Evolutionary conservation across 2,888 invertebrate species (phyloP).

Genomic region (Erebia epiphron): DNA sequence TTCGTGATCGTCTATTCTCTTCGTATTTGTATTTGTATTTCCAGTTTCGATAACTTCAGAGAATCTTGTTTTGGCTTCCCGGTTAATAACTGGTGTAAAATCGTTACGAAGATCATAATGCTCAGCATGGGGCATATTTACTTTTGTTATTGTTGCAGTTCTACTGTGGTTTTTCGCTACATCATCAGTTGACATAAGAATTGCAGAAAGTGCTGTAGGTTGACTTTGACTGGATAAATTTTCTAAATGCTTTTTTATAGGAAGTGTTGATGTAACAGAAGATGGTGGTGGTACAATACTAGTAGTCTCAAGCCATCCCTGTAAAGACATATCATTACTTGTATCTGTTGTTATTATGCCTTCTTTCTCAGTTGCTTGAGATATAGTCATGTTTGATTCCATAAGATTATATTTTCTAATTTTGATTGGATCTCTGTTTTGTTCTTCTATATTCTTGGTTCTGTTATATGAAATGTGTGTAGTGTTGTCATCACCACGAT

Average conservation of each 20-base stretch:
- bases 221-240: slow-evolving; percentile 42
- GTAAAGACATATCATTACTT: slow-evolving; percentile 72
- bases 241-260: slow-evolving; percentile 63
- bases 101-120: slow-evolving; percentile 60
- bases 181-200: slow-evolving; percentile 83
- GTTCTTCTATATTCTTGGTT: slow-evolving; percentile 73
- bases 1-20: slow-evolving; percentile 81
- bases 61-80: slow-evolving; percentile 73
- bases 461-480: slow-evolving; percentile 72
- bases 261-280: slow-evolving; percentile 56
- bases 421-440: slow-evolving; percentile 65
- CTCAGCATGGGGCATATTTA: slow-evolving; percentile 67
- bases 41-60: slow-evolving; percentile 62
- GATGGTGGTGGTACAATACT: slow-evolving; percentile 58
- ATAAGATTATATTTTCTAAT: slow-evolving; percentile 72
- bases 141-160: slow-evolving; percentile 75
- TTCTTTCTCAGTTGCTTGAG: slow-evolving; percentile 74
- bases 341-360: slow-evolving; percentile 74
- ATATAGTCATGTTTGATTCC: slow-evolving; percentile 74
- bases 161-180: slow-evolving; percentile 60
- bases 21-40: slow-evolving; percentile 71
- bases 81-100: slow-evolving; percentile 67
- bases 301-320: slow-evolving; percentile 70
- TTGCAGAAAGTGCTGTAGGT: slow-evolving; percentile 83
- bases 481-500: slow-evolving; percentile 66